These are phyloP conservation scores for Paracyclopina nana DNA, from an alignment of 1,140 invertebrate species.

Conservation along the genomic window DNA sequence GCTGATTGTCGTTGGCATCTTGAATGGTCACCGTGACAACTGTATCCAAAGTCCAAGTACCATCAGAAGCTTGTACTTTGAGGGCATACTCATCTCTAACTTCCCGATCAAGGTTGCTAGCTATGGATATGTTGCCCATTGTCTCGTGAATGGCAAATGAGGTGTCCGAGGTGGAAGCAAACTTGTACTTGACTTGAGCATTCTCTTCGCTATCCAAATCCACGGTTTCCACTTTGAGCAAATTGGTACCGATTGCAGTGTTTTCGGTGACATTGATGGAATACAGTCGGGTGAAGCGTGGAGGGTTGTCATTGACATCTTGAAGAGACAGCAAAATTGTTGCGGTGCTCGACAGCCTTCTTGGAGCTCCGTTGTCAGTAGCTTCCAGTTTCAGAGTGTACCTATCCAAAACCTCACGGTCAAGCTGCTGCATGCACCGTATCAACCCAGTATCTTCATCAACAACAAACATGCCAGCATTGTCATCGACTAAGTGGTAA, in stretches of 20 bases:
- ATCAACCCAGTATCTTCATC: conserved; percentile 61
- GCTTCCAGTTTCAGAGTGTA: conserved; percentile 71
- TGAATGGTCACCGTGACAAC: conserved; percentile 64
- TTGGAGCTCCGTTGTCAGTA: conserved; percentile 60
- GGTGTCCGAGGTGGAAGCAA: conserved; percentile 63
- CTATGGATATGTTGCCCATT: conserved; percentile 76
- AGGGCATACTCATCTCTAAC: conserved; percentile 71
- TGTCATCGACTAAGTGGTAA: conserved; percentile 46
- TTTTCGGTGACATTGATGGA: conserved; percentile 91
- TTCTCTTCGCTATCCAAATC: conserved; percentile 69
- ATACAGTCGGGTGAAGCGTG: conserved; percentile 72
- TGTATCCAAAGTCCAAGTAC: conserved; percentile 68
- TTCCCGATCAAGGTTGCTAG: conserved; percentile 60
- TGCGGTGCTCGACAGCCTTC: conserved; percentile 64
- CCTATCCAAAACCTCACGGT: conserved; percentile 60
- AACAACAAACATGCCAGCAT: conserved; percentile 44
- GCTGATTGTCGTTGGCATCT: conserved; percentile 84
- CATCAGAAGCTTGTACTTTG: conserved; percentile 65
- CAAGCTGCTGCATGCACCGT: conserved; percentile 54
- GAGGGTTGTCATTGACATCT: conserved; percentile 88
- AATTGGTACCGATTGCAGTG: conserved; percentile 69
- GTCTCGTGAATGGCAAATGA: conserved; percentile 70
- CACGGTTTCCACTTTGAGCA: conserved; percentile 72
- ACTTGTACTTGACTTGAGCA: conserved; percentile 67
- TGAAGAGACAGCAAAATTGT: conserved; percentile 48